Evolutionary conservation across 2,888 invertebrate genomes (phyloP).

Genomic region (Noctuana brunneofusca): DNA sequence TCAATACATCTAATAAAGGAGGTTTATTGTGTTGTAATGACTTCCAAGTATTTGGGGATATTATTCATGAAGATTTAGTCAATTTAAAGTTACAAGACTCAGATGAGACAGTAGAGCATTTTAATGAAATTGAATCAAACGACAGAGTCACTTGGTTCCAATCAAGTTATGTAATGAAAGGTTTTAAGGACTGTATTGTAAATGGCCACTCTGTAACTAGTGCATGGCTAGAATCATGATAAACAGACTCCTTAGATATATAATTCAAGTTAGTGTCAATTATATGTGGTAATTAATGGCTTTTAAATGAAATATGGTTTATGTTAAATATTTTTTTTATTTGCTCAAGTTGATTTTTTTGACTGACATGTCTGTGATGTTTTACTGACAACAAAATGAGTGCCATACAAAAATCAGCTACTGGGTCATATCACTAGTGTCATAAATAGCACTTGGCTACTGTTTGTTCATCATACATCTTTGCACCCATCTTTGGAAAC

Average conservation of each 20-base stretch:
- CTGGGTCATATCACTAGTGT: too few species aligned
- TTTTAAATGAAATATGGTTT: constrained; percentile 29
- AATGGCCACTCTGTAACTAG: constrained; percentile 81
- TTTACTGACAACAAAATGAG: background rate
- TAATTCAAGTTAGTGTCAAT: constrained; percentile 19
- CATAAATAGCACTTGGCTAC: too few species aligned
- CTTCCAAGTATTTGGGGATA: constrained; percentile 70
- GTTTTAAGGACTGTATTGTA: constrained; percentile 82
- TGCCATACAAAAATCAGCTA: too few species aligned
- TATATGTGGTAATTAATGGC: background rate
- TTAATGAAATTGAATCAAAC: constrained; percentile 65
- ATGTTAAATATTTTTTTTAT: background rate
- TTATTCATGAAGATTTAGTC: constrained; percentile 47
- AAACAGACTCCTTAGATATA: constrained; percentile 1
- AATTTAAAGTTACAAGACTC: constrained; percentile 45
- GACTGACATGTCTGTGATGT: constrained; percentile 7
- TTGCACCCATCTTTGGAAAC: too few species aligned
- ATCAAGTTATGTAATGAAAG: constrained; percentile 80
- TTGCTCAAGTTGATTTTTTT: constrained; percentile 19
- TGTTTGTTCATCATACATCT: too few species aligned
- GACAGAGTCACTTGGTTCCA: constrained; percentile 76
- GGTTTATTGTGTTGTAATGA: constrained; percentile 67
- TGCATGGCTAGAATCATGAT: constrained; percentile 65
- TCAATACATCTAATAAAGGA: constrained; percentile 52
- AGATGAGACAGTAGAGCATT: constrained; percentile 47